Conservation (phyloP, 1,140 invertebrate genomes). For the Eurytemora carolleeae region DNA sequence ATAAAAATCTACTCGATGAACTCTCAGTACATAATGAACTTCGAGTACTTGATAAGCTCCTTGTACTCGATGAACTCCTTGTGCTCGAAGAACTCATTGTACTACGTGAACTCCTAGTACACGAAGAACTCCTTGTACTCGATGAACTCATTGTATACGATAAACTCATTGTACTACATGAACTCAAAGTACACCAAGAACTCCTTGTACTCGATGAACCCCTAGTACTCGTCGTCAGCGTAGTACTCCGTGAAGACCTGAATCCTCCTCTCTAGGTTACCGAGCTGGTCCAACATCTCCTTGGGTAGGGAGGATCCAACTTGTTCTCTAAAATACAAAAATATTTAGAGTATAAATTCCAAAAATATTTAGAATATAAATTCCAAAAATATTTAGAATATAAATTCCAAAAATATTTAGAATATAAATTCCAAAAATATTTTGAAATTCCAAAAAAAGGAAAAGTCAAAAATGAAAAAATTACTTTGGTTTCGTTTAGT, state of each 20-base stretch:
- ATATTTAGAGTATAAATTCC: neutral
- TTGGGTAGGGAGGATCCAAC: neutral
- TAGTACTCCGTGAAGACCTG: neutral
- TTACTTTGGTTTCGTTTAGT: too few relatives aligned
- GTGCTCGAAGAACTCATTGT: too few relatives aligned
- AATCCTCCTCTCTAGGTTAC: neutral
- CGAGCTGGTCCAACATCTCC: neutral
- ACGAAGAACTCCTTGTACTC: too few relatives aligned
- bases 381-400: neutral
- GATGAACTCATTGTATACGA: too few relatives aligned
- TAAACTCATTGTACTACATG: too few relatives aligned
- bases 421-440: neutral
- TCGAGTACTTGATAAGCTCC: too few relatives aligned
- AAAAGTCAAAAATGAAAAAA: neutral
- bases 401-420: neutral
- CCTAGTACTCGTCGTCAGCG: neutral
- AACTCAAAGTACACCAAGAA: too few relatives aligned
- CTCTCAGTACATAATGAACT: too few relatives aligned
- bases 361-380: neutral
- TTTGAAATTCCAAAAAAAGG: neutral
- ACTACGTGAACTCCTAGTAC: too few relatives aligned
- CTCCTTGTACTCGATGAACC: too few relatives aligned
- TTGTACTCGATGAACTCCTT: too few relatives aligned
- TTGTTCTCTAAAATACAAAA: neutral
- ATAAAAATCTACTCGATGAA: too few relatives aligned